Evolutionary conservation across 2,797 vertebrate genomes (phyloP), one percentile per base, ranked within the genome.

Genomic region (Carduelis carduelis): DNA sequence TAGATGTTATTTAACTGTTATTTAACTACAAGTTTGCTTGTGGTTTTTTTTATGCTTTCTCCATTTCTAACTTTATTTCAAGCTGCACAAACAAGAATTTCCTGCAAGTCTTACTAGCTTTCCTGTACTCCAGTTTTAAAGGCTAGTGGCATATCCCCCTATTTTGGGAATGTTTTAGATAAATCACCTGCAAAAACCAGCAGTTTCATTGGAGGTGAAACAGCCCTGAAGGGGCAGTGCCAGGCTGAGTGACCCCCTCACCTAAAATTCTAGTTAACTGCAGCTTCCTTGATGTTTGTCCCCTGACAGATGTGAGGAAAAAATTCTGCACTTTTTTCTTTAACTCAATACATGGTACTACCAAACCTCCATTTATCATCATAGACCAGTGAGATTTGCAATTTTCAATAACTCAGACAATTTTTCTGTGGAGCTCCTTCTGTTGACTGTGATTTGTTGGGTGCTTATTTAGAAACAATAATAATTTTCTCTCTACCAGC

Each of bases 391-490:
- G 27, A 85, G 27, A 74, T 60, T 39, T 11, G 2, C 46, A 30
- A 6, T 5, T 13, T 66, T 85, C 24, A 63, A 4, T 39, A 72
- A n/a, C 26, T 69, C 3, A 1, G 24, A 46, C 27, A 64, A 4
- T 50, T 84, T 84, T 78, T 60, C 39, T 76, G 34, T 57, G 35
- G 72, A 78, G 28, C 10, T 57, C 12, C 10, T 76, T 80, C 30
- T 43, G 5, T 63, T 81, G 41, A 22, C 44, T 68, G 30, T 34
- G 41, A 89, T 72, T 90, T 77, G 8, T 74, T 96, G 57, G 9
- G 14, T 71, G 28, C 18, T 39, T 89, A 66, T 83, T 74, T 87
- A 77, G 81, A 89, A 95, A 83, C 43, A 55, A 18, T 60, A 32
- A 57, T 34, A 0, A n/a, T 89, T 96, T 83, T 71, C 37, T 39